Evolutionary conservation across 1,140 invertebrate species (phyloP).

Genomic region (Drosophila ironensis): DNA sequence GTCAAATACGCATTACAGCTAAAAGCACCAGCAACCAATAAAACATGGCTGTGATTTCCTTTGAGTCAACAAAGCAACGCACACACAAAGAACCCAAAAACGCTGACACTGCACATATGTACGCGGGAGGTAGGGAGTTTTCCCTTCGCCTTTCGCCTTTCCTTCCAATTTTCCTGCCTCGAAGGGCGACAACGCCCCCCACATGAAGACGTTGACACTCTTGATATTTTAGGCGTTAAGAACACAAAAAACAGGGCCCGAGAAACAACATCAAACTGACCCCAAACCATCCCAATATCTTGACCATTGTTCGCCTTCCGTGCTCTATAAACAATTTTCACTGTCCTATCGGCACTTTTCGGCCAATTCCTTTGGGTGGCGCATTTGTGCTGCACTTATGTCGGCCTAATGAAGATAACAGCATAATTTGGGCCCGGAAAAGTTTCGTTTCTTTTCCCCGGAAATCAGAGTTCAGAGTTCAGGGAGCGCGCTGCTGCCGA

Average conservation of each 20-base stretch:
- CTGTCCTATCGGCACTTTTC: constrained; percentile 47
- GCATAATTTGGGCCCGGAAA: constrained; percentile 71
- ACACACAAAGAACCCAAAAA: constrained; percentile 21
- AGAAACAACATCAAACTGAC: constrained; percentile 42
- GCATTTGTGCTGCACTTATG: constrained; percentile 79
- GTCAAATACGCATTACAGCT: constrained; percentile 77
- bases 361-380: constrained; percentile 63
- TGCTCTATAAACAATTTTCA: constrained; percentile 75
- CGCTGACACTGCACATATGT: constrained; percentile 76
- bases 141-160: not conserved
- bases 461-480: constrained; percentile 75
- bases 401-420: constrained; percentile 80
- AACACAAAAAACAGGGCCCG: constrained; percentile 31
- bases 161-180: not conserved
- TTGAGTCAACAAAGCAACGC: constrained; percentile 64
- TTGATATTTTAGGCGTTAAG: constrained; percentile 75
- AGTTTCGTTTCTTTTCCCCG: constrained; percentile 15
- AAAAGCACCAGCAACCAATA: constrained; percentile 62
- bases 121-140: not conserved
- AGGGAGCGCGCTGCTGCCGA: not conserved
- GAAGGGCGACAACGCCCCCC: constrained; percentile 57
- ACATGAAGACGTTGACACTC: constrained; percentile 56
- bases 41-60: constrained; percentile 62
- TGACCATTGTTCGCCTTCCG: constrained; percentile 15
- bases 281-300: constrained; percentile 31